Percentiles rank a stretch among this genome's conserved stretches.
Evolutionary conservation across 2,113 vertebrate genomes (phyloP).

Genomic region (Xiphophorus couchianus): DNA sequence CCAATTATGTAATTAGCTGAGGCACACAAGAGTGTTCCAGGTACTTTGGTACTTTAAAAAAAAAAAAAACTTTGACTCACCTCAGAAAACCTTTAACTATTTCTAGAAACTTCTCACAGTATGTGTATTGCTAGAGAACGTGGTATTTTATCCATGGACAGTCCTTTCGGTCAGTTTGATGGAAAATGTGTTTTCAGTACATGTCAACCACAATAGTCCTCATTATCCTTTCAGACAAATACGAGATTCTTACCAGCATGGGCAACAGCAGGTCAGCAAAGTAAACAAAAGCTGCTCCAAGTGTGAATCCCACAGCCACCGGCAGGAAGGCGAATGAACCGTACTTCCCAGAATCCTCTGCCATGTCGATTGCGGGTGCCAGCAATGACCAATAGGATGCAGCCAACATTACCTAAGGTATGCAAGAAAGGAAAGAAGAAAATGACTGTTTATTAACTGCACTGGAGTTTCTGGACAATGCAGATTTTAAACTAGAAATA

Average conservation of each 20-base stretch:
- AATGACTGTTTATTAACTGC: neutral
- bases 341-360: slow-evolving; percentile 86
- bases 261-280: slow-evolving; percentile 87
- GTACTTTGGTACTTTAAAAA: neutral
- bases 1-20: slow-evolving; percentile 23
- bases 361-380: slow-evolving; percentile 93
- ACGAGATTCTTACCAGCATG: slow-evolving; percentile 81
- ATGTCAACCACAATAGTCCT: neutral
- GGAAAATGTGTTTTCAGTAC: neutral
- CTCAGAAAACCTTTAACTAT: neutral
- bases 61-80: neutral
- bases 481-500: neutral
- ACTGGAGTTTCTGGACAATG: neutral
- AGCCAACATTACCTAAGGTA: slow-evolving; percentile 91
- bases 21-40: neutral
- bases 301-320: slow-evolving; percentile 87
- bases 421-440: neutral
- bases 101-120: neutral
- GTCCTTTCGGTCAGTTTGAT: neutral
- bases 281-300: slow-evolving; percentile 92
- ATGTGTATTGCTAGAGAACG: neutral
- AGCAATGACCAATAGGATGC: slow-evolving; percentile 97
- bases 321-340: slow-evolving; percentile 91
- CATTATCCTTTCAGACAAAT: neutral
- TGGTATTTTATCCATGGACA: neutral